phyloP scores from a whole-genome alignment of 2,888 invertebrate genomes.

The Eumerus sabulonum region DNA sequence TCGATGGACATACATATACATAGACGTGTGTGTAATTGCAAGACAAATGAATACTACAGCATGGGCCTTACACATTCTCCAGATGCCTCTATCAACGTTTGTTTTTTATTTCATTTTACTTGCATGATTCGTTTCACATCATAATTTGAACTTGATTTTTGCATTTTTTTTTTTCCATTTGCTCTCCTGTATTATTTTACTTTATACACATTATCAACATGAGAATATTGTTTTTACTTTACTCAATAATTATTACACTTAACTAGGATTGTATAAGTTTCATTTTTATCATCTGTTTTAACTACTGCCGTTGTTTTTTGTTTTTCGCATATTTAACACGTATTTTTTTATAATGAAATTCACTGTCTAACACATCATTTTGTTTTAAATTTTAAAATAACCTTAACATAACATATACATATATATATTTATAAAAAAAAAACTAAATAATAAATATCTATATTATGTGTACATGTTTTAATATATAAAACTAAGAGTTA shows the following conservation, averaged over 20 bases:
- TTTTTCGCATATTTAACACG: too few species aligned
- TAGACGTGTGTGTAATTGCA: constrained; percentile 61
- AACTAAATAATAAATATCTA: constrained; percentile 67
- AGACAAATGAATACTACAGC: constrained; percentile 67
- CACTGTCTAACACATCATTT: constrained; percentile 33
- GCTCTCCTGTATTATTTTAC: too few species aligned
- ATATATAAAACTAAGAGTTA: constrained; percentile 35
- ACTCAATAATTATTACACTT: constrained; percentile 46
- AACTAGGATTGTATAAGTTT: constrained; percentile 47
- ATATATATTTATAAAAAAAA: constrained; percentile 25
- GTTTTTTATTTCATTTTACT: constrained; percentile 13
- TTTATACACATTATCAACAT: constrained; percentile 63
- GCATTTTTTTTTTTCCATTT: constrained; percentile 45
- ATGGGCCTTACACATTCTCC: background rate
- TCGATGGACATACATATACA: constrained; percentile 22
- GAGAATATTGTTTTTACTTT: constrained; percentile 56
- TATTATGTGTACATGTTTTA: constrained; percentile 56
- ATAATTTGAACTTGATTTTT: too few species aligned
- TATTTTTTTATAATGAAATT: constrained; percentile 34
- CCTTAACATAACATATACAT: constrained; percentile 10
- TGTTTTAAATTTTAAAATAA: constrained; percentile 32
- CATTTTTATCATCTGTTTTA: constrained; percentile 23
- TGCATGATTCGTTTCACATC: constrained; percentile 57
- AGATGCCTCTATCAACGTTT: too few species aligned
- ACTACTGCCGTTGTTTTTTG: constrained; percentile 40